These are phyloP conservation scores for Microcebus jonahi DNA, from an alignment of 2,113 vertebrate genomes.

Conservation along the genomic window DNA sequence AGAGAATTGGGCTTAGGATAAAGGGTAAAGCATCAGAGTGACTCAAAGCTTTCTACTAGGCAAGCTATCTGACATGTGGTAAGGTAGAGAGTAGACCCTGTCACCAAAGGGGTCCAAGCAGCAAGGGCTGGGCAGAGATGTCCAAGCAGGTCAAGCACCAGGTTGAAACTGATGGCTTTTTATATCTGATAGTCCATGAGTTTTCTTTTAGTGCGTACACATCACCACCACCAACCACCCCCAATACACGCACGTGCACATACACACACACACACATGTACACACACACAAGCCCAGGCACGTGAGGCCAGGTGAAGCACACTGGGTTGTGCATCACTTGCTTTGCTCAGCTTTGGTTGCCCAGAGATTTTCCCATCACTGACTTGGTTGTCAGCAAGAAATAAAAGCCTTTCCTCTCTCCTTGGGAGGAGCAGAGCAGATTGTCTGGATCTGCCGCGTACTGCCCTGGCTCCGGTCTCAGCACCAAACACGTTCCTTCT, in stretches of 20 bases:
- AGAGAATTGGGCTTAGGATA: neutral
- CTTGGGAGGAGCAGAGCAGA: slow-evolving; percentile 88
- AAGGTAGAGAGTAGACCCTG: neutral
- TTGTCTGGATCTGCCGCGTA: slow-evolving; percentile 88
- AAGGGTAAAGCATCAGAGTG: neutral
- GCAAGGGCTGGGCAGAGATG: too few species aligned
- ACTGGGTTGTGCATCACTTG: neutral
- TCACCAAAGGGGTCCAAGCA: neutral
- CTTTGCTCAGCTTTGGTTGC: slow-evolving; percentile 73
- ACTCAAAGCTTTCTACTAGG: neutral
- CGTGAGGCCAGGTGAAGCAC: neutral
- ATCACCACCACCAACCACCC: neutral
- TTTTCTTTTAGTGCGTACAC: neutral
- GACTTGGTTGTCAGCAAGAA: slow-evolving; percentile 81
- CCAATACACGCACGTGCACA: neutral
- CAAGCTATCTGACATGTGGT: neutral
- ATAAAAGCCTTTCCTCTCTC: slow-evolving; percentile 83
- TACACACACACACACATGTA: neutral
- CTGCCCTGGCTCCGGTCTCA: slow-evolving; percentile 89
- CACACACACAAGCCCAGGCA: neutral
- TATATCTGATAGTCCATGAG: neutral
- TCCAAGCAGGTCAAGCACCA: neutral
- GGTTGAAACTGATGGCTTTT: neutral
- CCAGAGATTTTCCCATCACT: slow-evolving; percentile 76
- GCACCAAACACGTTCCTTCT: slow-evolving; percentile 89